Percentiles rank a stretch among this genome's conserved stretches.
These are phyloP conservation scores for Ochlodes sylvanus DNA, from an alignment of 2,888 invertebrate species.

Conservation along the genomic window DNA sequence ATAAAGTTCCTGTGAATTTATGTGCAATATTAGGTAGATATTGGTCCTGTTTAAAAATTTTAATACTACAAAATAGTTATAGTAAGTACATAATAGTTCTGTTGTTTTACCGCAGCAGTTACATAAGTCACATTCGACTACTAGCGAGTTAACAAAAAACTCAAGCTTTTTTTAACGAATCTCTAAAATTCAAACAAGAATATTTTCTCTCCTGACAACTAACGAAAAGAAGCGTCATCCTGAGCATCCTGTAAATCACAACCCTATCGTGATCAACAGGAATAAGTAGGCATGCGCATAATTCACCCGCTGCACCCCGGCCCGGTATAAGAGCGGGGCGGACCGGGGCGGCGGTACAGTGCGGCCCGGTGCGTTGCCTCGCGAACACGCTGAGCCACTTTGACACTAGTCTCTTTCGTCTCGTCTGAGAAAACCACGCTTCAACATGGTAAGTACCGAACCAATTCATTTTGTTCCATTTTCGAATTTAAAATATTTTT, in stretches of 20 bases:
- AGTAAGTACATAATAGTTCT: no score
- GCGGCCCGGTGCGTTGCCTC: conserved; percentile 80
- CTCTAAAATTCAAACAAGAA: no score
- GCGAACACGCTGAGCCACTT: conserved; percentile 70
- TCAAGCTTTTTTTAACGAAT: no score
- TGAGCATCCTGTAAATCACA: background rate
- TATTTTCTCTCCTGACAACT: no score
- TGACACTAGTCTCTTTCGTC: conserved; percentile 11
- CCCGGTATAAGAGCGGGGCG: conserved; percentile 46
- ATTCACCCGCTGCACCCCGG: conserved; percentile 39
- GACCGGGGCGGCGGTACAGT: conserved; percentile 57
- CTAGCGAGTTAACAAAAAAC: no score
- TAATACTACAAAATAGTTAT: no score
- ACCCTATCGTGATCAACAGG: conserved; percentile 39
- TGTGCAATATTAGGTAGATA: no score
- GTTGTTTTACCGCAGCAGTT: no score
- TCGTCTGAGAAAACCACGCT: conserved; percentile 38
- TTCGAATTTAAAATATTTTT: background rate
- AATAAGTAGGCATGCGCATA: conserved; percentile 50
- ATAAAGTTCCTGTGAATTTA: no score
- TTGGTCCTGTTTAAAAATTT: no score
- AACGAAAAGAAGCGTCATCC: background rate
- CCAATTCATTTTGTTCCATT: background rate
- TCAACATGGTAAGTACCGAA: conserved; percentile 31
- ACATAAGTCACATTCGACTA: no score